phyloP scores from a whole-genome alignment of 2,888 invertebrate genomes.

The Perizoma flavofasciatum region DNA sequence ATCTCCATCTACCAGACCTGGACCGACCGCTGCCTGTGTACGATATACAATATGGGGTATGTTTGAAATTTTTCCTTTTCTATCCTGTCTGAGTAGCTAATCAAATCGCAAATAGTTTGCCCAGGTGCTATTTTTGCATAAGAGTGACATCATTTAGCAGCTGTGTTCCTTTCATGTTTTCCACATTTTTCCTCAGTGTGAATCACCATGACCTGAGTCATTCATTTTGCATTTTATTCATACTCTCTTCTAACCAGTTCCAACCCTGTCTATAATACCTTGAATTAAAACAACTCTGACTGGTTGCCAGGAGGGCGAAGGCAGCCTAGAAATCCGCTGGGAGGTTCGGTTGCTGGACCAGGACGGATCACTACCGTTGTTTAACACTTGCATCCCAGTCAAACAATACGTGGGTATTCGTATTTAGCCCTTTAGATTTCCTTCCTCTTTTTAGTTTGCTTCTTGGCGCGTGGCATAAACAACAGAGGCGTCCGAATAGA shows the following conservation, averaged over 20 bases:
- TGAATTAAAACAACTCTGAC: neutral
- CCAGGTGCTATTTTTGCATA: neutral
- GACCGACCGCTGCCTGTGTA: slow-evolving; percentile 74
- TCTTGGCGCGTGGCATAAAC: neutral
- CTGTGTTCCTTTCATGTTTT: neutral
- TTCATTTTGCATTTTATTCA: neutral
- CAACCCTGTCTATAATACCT: neutral
- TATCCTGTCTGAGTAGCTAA: neutral
- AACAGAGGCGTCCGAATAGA: no score
- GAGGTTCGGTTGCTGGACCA: slow-evolving; percentile 29
- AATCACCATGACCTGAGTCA: neutral
- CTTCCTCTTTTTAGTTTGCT: slow-evolving; percentile 14
- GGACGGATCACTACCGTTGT: slow-evolving; percentile 26
- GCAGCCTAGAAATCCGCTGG: slow-evolving; percentile 32
- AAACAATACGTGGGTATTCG: slow-evolving; percentile 31
- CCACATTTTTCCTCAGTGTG: neutral
- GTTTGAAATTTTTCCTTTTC: slow-evolving; percentile 26
- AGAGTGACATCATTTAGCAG: neutral
- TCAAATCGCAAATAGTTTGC: no score
- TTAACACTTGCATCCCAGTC: slow-evolving; percentile 28
- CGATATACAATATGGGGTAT: slow-evolving; percentile 79
- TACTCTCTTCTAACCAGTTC: neutral
- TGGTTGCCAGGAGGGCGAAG: slow-evolving; percentile 32
- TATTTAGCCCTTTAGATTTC: slow-evolving; percentile 19
- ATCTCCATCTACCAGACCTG: slow-evolving; percentile 70